Percentiles rank a stretch among this genome's conserved stretches.
These are phyloP conservation scores for Corythucha ciliata DNA, from an alignment of 2,888 invertebrate genomes.

Conservation along the genomic window DNA sequence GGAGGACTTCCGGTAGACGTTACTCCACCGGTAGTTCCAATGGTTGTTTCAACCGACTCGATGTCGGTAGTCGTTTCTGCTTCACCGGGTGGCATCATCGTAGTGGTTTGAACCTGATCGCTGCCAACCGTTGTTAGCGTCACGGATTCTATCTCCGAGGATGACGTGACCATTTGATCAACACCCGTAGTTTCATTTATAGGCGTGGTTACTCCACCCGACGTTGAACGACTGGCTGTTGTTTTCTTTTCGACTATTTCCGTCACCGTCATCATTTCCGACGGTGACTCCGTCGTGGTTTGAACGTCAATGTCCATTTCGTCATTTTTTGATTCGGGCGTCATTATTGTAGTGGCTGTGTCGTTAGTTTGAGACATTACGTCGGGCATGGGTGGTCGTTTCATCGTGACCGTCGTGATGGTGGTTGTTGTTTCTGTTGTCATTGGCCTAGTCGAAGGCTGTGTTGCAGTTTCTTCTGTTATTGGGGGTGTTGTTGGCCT, in stretches of 20 bases:
- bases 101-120: too few relatives aligned
- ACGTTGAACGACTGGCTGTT: too few relatives aligned
- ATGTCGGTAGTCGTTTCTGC: too few relatives aligned
- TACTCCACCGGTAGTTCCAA: too few relatives aligned
- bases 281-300: constrained; percentile 1
- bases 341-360: constrained; percentile 17
- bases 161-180: too few relatives aligned
- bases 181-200: neutral
- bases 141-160: too few relatives aligned
- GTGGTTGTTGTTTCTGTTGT: constrained; percentile 17
- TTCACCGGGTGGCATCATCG: too few relatives aligned
- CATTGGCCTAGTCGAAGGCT: constrained; percentile 1
- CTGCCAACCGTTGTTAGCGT: too few relatives aligned
- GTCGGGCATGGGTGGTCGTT: constrained; percentile 9
- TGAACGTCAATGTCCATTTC: constrained; percentile 12
- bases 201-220: too few relatives aligned
- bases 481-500: constrained; percentile 21
- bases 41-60: too few relatives aligned
- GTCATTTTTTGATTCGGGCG: constrained; percentile 18
- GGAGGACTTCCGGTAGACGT: too few relatives aligned
- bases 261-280: neutral
- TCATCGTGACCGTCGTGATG: constrained; percentile 25
- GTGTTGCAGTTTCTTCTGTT: constrained; percentile 15
- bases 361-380: constrained; percentile 17
- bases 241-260: constrained; percentile 18